Conservation (phyloP, 2,888 invertebrate species). For the Cremastobaeus sp. region DNA sequence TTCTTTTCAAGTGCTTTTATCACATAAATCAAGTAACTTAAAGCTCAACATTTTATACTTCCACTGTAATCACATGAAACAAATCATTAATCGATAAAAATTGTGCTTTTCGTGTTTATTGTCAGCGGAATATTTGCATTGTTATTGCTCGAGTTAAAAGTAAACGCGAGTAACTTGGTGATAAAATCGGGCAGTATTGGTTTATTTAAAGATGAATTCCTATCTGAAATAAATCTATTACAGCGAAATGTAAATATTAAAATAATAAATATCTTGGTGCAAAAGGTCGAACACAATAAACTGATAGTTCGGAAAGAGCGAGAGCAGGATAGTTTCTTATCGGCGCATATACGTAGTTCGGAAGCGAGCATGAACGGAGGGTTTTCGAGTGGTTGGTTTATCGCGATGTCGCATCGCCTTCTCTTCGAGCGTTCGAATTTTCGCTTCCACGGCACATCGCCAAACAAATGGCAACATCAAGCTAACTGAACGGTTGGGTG, state of each 20-base stretch:
- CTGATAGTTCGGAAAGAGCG: background rate
- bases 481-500: constrained; percentile 20
- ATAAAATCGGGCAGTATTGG: too few species aligned
- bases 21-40: too few species aligned
- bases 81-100: too few species aligned
- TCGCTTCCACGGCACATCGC: constrained; percentile 37
- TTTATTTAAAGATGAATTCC: too few species aligned
- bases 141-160: too few species aligned
- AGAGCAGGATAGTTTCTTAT: constrained; percentile 18
- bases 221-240: background rate
- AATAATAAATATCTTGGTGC: background rate
- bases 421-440: constrained; percentile 21
- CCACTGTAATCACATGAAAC: too few species aligned
- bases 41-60: too few species aligned
- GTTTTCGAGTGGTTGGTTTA: constrained; percentile 32
- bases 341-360: constrained; percentile 15
- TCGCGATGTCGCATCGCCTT: constrained; percentile 31
- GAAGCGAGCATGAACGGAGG: constrained; percentile 26
- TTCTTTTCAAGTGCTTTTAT: too few species aligned
- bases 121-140: too few species aligned
- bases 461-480: constrained; percentile 51
- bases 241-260: background rate
- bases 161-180: too few species aligned
- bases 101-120: too few species aligned
- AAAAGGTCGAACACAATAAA: constrained; percentile 1